These are phyloP conservation scores for Ectemnius continuus DNA, from an alignment of 2,888 invertebrate species.

Conservation along the genomic window DNA sequence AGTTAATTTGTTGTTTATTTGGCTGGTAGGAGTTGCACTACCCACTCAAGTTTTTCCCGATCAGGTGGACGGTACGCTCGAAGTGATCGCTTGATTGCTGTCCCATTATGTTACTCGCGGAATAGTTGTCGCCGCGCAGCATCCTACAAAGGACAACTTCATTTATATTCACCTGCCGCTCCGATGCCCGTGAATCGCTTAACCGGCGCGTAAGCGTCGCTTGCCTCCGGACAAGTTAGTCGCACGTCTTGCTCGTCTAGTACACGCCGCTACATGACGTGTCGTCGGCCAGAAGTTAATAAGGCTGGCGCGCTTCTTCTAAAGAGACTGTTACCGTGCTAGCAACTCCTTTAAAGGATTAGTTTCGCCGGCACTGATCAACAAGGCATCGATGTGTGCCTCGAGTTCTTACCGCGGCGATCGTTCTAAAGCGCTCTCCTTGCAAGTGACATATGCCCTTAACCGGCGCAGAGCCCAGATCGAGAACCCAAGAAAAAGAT, in stretches of 20 bases:
- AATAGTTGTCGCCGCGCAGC: slow-evolving; percentile 41
- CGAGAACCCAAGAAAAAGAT: slow-evolving; percentile 6
- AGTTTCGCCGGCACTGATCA: slow-evolving; percentile 38
- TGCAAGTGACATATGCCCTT: slow-evolving; percentile 23
- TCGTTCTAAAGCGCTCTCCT: slow-evolving; percentile 13
- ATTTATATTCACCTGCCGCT: slow-evolving; percentile 55
- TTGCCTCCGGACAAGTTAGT: slow-evolving; percentile 32
- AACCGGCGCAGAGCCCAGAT: slow-evolving; percentile 15
- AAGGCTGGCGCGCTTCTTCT: slow-evolving; percentile 36
- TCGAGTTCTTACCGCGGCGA: slow-evolving; percentile 28
- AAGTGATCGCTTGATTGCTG: slow-evolving; percentile 61
- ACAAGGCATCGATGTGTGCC: slow-evolving; percentile 36
- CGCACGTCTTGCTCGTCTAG: slow-evolving; percentile 26
- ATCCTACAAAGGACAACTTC: slow-evolving; percentile 52
- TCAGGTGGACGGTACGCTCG: slow-evolving; percentile 48
- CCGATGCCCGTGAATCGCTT: slow-evolving; percentile 42
- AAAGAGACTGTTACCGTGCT: slow-evolving; percentile 7
- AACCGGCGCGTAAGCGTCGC: slow-evolving; percentile 50
- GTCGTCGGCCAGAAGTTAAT: slow-evolving; percentile 37
- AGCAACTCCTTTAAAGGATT: slow-evolving; percentile 40
- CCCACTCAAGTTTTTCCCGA: background rate
- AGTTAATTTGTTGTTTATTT: no score
- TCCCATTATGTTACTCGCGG: slow-evolving; percentile 52
- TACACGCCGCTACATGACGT: slow-evolving; percentile 14
- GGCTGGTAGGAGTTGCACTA: no score